A percentile compares a stretch with the other conserved stretches of the same genome.
These are phyloP conservation scores for Peribatodes rhomboidaria DNA, from an alignment of 2,888 invertebrate species.

Conservation along the genomic window DNA sequence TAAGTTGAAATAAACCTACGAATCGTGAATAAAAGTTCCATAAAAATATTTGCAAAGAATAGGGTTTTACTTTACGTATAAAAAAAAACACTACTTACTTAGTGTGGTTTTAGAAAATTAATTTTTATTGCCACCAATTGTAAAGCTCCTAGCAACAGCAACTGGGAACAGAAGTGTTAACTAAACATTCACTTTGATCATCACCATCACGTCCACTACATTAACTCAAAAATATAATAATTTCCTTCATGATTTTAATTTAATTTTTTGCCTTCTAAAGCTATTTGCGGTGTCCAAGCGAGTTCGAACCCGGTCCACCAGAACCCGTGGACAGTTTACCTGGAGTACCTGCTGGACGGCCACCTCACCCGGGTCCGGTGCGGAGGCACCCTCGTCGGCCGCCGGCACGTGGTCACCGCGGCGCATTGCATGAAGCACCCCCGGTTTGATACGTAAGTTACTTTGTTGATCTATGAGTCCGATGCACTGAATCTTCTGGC, in stretches of 20 bases:
- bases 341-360: slow-evolving; percentile 59
- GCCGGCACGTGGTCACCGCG: slow-evolving; percentile 62
- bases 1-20: too few species aligned
- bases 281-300: slow-evolving; percentile 61
- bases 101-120: too few species aligned
- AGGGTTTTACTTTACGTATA: too few species aligned
- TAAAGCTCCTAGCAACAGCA: too few species aligned
- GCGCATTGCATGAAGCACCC: slow-evolving; percentile 63
- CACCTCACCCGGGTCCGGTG: slow-evolving; percentile 53
- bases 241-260: not conserved
- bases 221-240: too few species aligned
- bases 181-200: too few species aligned
- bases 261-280: not conserved
- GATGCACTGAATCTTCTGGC: not conserved
- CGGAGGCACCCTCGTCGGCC: slow-evolving; percentile 60
- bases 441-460: slow-evolving; percentile 55
- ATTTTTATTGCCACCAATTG: too few species aligned
- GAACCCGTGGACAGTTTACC: slow-evolving; percentile 64
- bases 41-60: too few species aligned
- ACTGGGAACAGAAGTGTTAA: too few species aligned
- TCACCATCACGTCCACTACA: too few species aligned
- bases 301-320: slow-evolving; percentile 62
- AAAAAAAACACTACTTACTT: too few species aligned
- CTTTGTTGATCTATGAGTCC: not conserved
- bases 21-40: too few species aligned